Conservation (phyloP, 2,888 invertebrate species). For the Melinaea menophilus region DNA sequence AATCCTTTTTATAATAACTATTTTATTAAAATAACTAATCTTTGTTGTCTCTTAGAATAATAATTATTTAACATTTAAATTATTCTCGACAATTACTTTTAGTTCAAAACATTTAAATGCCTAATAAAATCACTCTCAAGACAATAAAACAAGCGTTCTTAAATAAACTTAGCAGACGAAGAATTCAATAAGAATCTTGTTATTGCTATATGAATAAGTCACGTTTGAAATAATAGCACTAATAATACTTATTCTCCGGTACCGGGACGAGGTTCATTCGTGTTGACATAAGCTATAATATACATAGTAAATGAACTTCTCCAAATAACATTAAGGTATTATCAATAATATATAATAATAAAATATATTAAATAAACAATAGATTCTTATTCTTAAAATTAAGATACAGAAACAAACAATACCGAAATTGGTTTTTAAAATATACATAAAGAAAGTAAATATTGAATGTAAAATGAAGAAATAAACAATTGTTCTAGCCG, state of each 20-base stretch:
- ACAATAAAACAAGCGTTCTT: neutral
- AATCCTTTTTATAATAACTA: too few relatives aligned
- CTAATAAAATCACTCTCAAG: neutral
- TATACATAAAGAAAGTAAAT: constrained; percentile 16
- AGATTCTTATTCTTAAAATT: neutral
- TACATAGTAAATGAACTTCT: too few relatives aligned
- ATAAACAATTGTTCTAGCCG: constrained; percentile 20
- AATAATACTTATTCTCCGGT: too few relatives aligned
- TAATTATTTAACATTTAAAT: too few relatives aligned
- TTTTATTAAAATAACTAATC: too few relatives aligned
- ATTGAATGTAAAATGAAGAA: constrained; percentile 20
- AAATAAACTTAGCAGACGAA: neutral
- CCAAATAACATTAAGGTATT: too few relatives aligned
- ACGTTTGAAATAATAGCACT: neutral
- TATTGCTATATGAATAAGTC: neutral
- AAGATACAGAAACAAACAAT: neutral
- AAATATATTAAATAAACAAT: neutral
- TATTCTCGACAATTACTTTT: too few relatives aligned
- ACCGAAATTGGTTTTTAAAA: constrained; percentile 9
- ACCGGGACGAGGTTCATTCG: too few relatives aligned
- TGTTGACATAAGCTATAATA: too few relatives aligned
- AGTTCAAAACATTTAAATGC: neutral
- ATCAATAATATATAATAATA: too few relatives aligned
- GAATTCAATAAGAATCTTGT: neutral
- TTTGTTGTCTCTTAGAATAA: too few relatives aligned